Evolutionary conservation across 2,113 vertebrate genomes (phyloP), one percentile per base, ranked within the genome.

Genomic region (Cinclus cinclus): DNA sequence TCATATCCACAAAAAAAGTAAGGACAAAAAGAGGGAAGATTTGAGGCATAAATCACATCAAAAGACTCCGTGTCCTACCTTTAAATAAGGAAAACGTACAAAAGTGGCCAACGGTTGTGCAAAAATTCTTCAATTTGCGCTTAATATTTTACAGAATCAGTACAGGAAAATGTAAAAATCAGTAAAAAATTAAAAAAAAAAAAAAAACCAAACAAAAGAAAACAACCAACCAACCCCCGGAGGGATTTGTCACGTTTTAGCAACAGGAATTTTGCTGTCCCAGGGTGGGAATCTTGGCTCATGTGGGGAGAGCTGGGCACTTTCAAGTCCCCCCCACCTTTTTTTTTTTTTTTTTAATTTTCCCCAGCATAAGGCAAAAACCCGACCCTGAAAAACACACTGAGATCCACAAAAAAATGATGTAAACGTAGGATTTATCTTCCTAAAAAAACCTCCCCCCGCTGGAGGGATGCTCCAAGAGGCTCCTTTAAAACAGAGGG

Each of bases 391-490:
- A 95, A 95, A 95, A 97, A 96, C 92, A 95, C 83, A 94, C 92
- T 76, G 83, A 87, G 94, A 94, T 97, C 97, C 81, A 96, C 95
- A 97, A 97, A 97, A 46, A 59, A 35, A 75, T 1, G 91, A 96
- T 89, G 97, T 96, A 97, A 98, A 98, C 95, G 71, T 95, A 97
- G 95, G 96, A 95, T 96, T 98, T 98, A 73, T 88, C 96, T 64
- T 94, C 64, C 15, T 37, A 92, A 96, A 96, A 52, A 75, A 62
- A 15, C 8, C 9, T 35, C 25, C 75, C 41, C 74, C 39, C 10
- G 59, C 47, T 62, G 62, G 94, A 92, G 58, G 90, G 82, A 87
- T 96, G 89, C 53, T 93, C 93, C 92, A 96, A 96, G 94, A 93
- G 95, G 84, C 73, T 96, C 27, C 87, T 92, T 93, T 82, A 68